These are phyloP conservation scores for Parotocinclus haroldoi DNA, from an alignment of 2,797 vertebrate species.

Conservation along the genomic window DNA sequence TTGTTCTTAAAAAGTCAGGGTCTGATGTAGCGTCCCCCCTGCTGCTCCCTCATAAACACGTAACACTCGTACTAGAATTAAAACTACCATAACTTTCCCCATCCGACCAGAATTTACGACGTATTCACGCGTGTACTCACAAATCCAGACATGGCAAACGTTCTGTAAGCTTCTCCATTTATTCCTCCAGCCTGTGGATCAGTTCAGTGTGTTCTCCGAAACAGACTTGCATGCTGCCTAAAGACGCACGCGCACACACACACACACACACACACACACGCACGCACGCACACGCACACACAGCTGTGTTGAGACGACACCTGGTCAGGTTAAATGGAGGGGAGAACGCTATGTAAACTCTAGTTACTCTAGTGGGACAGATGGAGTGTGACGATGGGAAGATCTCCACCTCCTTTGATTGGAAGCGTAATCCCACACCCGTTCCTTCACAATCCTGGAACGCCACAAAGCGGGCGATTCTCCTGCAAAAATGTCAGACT, in stretches of 20 bases:
- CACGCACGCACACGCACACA: conserved; percentile 23
- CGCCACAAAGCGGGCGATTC: conserved; percentile 1
- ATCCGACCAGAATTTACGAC: not conserved
- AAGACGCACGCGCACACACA: conserved; percentile 13
- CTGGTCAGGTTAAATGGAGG: conserved; percentile 15
- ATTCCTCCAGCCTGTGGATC: conserved; percentile 75
- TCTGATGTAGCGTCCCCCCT: too few relatives aligned
- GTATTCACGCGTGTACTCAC: conserved; percentile 40
- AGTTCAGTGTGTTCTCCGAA: conserved; percentile 55
- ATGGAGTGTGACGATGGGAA: conserved; percentile 15
- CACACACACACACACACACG: conserved; percentile 17
- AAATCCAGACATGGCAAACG: conserved; percentile 3
- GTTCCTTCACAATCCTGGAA: conserved; percentile 5
- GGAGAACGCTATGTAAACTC: conserved; percentile 19
- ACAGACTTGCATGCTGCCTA: conserved; percentile 30
- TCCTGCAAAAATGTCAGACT: conserved; percentile 5
- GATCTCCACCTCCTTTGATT: conserved; percentile 11
- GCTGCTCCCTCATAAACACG: too few relatives aligned
- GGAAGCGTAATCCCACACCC: conserved; percentile 10
- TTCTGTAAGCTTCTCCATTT: conserved; percentile 74
- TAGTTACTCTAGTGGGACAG: conserved; percentile 12
- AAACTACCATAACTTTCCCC: too few relatives aligned
- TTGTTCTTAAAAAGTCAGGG: too few relatives aligned
- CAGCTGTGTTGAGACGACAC: conserved; percentile 18
- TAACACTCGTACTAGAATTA: too few relatives aligned